Percentiles rank a stretch among this genome's conserved stretches.
Conservation (phyloP, 2,888 invertebrate species). For the Agonum fuliginosum region DNA sequence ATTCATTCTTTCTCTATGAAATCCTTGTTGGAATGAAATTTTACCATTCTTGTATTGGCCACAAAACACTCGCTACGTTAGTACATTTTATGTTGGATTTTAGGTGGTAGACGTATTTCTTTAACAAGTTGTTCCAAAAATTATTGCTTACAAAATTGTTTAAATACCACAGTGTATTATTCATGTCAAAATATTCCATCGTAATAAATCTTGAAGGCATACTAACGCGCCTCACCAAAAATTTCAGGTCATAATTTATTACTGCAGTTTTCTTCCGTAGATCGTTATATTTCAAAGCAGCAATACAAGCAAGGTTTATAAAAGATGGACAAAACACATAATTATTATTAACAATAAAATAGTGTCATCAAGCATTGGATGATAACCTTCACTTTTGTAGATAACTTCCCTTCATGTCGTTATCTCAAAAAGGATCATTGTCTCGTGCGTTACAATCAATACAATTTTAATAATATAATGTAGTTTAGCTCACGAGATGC, state of each 20-base stretch:
- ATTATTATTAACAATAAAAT: not conserved
- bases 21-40: too few relatives aligned
- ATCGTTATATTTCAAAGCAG: not conserved
- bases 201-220: too few relatives aligned
- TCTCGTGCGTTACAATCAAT: constrained; percentile 41
- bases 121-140: too few relatives aligned
- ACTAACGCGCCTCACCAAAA: not conserved
- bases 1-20: too few relatives aligned
- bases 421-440: constrained; percentile 45
- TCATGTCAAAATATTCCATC: too few relatives aligned
- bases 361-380: too few relatives aligned
- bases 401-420: constrained; percentile 27
- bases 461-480: constrained; percentile 55
- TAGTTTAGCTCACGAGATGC: constrained; percentile 15
- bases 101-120: too few relatives aligned
- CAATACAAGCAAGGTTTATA: not conserved
- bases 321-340: not conserved
- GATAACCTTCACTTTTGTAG: constrained; percentile 24
- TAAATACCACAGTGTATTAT: too few relatives aligned
- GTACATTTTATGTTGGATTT: too few relatives aligned
- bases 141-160: too few relatives aligned
- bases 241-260: not conserved
- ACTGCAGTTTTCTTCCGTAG: not conserved
- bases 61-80: too few relatives aligned
- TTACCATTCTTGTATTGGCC: too few relatives aligned